A percentile compares a stretch with the other conserved stretches of the same genome.
These are phyloP conservation scores for Manacus vitellinus DNA, from an alignment of 2,113 vertebrate genomes.

Conservation along the genomic window DNA sequence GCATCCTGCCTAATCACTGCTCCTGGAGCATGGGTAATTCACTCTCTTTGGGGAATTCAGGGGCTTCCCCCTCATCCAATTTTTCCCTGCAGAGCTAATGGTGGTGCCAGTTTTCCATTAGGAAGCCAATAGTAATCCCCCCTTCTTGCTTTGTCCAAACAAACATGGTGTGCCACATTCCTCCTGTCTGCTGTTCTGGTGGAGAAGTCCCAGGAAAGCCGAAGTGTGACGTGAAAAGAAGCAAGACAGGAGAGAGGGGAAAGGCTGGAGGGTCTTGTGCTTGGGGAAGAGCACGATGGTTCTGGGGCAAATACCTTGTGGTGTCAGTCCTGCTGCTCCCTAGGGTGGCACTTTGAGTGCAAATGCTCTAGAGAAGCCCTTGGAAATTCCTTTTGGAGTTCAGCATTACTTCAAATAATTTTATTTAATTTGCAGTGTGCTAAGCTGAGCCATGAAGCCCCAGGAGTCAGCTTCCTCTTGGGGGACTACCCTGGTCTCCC, in stretches of 20 bases:
- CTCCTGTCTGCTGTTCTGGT: not conserved
- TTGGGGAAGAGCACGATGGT: too few relatives aligned
- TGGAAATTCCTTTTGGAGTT: not conserved
- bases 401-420: not conserved
- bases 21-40: not conserved
- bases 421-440: not conserved
- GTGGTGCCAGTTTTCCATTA: not conserved
- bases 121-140: not conserved
- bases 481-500: not conserved
- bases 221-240: not conserved
- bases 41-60: not conserved
- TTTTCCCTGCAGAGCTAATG: not conserved
- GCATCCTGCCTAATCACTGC: not conserved
- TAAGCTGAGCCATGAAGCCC: not conserved
- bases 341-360: not conserved
- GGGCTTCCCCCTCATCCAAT: not conserved
- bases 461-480: not conserved
- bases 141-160: not conserved
- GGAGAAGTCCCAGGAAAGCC: not conserved
- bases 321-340: accelerated
- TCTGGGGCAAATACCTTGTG: not conserved
- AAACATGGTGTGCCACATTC: slow-evolving; percentile 7
- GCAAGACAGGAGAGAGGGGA: not conserved
- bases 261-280: not conserved
- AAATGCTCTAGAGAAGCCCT: not conserved